phyloP scores from a whole-genome alignment of 2,888 invertebrate species.

The Hirtodrosophila trivittata region DNA sequence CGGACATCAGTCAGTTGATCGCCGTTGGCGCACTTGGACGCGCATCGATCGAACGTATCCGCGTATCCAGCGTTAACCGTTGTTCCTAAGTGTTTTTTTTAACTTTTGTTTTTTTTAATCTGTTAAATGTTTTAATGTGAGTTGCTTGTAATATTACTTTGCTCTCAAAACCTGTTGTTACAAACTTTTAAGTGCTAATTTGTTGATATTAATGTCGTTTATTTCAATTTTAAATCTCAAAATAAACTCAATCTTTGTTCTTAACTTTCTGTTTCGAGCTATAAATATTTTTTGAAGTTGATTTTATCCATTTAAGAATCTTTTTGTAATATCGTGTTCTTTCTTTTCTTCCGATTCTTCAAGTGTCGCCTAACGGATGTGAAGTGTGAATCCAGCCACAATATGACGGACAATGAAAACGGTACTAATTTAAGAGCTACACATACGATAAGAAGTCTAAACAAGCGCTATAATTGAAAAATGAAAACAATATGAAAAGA shows the following conservation, averaged over 20 bases:
- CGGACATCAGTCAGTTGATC: slow-evolving; percentile 75
- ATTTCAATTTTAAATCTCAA: neutral
- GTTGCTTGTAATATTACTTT: slow-evolving; percentile 23
- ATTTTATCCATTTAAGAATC: neutral
- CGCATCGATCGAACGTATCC: slow-evolving; percentile 33
- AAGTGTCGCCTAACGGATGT: slow-evolving; percentile 70
- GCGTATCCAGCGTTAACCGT: slow-evolving; percentile 12
- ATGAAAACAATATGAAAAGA: neutral
- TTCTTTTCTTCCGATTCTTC: slow-evolving; percentile 49
- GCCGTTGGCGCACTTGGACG: slow-evolving; percentile 73
- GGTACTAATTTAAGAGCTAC: slow-evolving; percentile 40
- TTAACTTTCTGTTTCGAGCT: no score
- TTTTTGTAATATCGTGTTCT: slow-evolving; percentile 36
- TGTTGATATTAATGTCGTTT: neutral
- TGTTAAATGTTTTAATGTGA: slow-evolving; percentile 62
- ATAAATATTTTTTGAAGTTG: no score
- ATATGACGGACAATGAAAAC: slow-evolving; percentile 66
- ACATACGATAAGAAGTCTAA: slow-evolving; percentile 10
- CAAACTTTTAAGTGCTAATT: slow-evolving; percentile 2
- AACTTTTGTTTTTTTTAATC: slow-evolving; percentile 30
- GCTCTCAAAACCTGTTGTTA: no score
- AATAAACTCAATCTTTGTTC: no score
- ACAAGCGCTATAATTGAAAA: slow-evolving; percentile 1
- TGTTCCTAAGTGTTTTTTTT: slow-evolving; percentile 7
- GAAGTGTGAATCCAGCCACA: slow-evolving; percentile 39